Percentiles rank a stretch among this genome's conserved stretches.
These are phyloP conservation scores for Dicycla oo DNA, from an alignment of 2,888 invertebrate species.

Conservation along the genomic window DNA sequence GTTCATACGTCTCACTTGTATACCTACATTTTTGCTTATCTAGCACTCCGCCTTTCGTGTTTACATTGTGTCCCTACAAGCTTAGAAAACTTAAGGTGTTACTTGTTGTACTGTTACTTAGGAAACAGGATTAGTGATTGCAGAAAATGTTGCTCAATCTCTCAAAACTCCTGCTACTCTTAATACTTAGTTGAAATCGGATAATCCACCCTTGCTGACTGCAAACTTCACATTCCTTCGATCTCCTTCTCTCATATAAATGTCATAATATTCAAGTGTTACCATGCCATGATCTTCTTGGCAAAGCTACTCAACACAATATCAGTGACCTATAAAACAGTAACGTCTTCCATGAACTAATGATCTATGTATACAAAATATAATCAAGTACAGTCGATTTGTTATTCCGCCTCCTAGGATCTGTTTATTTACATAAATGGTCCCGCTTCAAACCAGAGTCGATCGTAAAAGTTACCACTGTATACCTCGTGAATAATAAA, in stretches of 20 bases:
- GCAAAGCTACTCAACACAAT: neutral
- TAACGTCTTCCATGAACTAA: conserved; percentile 17
- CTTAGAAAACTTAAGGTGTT: no score
- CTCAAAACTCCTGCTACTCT: no score
- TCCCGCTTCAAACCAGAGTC: conserved; percentile 35
- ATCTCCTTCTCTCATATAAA: neutral
- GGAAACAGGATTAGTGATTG: no score
- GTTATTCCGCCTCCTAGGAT: conserved; percentile 30
- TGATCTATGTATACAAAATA: conserved; percentile 28
- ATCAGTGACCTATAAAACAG: neutral
- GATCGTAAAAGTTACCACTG: conserved; percentile 54
- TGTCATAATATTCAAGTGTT: neutral
- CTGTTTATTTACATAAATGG: conserved; percentile 53
- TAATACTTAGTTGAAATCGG: no score
- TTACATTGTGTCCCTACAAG: no score
- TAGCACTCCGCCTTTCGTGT: no score
- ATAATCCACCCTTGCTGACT: neutral
- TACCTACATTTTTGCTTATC: no score
- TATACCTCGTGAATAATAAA: conserved; percentile 52
- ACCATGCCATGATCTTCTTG: neutral
- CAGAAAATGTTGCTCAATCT: no score
- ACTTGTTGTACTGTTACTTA: no score
- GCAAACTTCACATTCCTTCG: neutral
- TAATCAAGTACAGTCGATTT: conserved; percentile 29
- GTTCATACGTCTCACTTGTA: no score